Percentiles rank a stretch among this genome's conserved stretches.
These are phyloP conservation scores for Fringilla coelebs DNA, from an alignment of 2,797 vertebrate genomes.

Conservation along the genomic window DNA sequence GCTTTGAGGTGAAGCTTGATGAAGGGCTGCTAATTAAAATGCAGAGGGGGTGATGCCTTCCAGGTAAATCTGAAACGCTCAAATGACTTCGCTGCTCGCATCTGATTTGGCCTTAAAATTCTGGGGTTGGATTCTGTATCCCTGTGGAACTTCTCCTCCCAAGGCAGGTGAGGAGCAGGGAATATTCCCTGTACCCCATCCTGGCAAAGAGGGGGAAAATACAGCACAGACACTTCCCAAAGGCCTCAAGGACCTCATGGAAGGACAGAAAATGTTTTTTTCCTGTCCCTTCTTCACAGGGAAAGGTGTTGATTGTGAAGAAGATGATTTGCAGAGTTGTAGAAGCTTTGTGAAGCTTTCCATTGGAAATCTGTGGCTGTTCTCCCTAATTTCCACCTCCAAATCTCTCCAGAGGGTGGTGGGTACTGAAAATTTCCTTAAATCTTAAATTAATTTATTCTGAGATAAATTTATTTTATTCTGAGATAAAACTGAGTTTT, in stretches of 20 bases:
- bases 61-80: background rate
- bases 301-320: background rate
- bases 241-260: background rate
- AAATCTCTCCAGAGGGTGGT: background rate
- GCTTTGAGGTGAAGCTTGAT: background rate
- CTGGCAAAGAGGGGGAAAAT: background rate
- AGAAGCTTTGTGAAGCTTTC: background rate
- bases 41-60: background rate
- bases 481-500: background rate
- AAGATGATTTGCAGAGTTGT: background rate
- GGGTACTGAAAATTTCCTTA: background rate
- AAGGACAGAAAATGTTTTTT: background rate
- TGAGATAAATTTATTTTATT: background rate
- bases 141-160: background rate
- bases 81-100: background rate
- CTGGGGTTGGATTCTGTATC: background rate
- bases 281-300: background rate
- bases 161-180: background rate
- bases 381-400: background rate
- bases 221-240: background rate
- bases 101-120: background rate
- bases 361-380: background rate
- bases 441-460: background rate
- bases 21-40: background rate
- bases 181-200: fast-evolving